These are phyloP conservation scores for Melanotaenia pygmaea DNA, from an alignment of 2,797 vertebrate genomes.

Conservation along the genomic window DNA sequence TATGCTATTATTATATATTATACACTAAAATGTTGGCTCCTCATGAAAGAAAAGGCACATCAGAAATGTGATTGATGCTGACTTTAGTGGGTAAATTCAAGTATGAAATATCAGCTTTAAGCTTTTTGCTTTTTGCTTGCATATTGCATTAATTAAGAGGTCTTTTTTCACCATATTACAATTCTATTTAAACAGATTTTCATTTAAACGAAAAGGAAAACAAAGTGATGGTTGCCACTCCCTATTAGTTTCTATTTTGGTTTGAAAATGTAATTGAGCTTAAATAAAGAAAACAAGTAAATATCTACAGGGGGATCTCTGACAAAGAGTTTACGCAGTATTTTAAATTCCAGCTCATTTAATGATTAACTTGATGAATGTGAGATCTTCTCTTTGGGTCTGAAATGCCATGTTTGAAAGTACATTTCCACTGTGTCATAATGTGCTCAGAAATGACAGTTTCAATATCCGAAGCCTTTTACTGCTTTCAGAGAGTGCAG, in stretches of 20 bases:
- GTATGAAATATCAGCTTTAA: background rate
- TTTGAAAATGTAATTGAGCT: constrained; percentile 27
- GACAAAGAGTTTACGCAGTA: constrained; percentile 10
- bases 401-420: constrained; percentile 15
- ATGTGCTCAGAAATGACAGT: constrained; percentile 22
- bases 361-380: background rate
- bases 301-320: constrained; percentile 16
- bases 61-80: no score
- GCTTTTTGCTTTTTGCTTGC: constrained; percentile 2
- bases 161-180: background rate
- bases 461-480: constrained; percentile 35
- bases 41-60: no score
- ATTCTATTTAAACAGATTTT: background rate
- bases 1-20: no score
- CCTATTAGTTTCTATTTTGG: constrained; percentile 34
- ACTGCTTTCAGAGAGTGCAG: constrained; percentile 38
- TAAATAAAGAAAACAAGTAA: constrained; percentile 35
- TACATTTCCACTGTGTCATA: constrained; percentile 20
- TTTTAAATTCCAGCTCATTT: background rate
- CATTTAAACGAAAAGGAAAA: background rate
- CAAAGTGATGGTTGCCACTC: background rate
- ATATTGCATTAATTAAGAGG: background rate
- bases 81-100: background rate
- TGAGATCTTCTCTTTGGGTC: background rate
- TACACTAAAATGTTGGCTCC: no score